Conservation (phyloP, 2,888 invertebrate species). For the Melinaea marsaeus region DNA sequence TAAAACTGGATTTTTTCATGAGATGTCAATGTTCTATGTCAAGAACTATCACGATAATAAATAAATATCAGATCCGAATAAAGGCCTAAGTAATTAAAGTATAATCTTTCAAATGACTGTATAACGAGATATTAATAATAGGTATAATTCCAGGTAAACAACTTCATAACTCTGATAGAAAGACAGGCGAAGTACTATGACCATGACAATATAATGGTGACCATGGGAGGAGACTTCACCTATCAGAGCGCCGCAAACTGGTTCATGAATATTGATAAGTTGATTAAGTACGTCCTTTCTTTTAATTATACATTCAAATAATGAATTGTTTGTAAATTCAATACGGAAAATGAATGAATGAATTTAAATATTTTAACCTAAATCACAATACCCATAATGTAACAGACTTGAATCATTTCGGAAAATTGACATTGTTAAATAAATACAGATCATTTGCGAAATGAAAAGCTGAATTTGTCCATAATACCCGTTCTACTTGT, state of each 20-base stretch:
- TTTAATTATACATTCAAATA: not conserved
- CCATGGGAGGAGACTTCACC: constrained; percentile 96
- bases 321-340: not conserved
- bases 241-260: constrained; percentile 89
- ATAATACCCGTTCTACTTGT: constrained; percentile 18
- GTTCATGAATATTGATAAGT: constrained; percentile 90
- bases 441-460: too few species aligned
- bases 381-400: too few species aligned
- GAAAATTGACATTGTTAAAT: too few species aligned
- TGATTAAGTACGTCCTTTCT: constrained; percentile 80
- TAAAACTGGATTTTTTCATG: too few species aligned
- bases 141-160: constrained; percentile 57
- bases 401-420: too few species aligned
- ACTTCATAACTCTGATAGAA: constrained; percentile 78
- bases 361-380: not conserved
- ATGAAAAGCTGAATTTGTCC: too few species aligned
- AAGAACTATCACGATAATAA: too few species aligned
- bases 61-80: not conserved
- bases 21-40: too few species aligned
- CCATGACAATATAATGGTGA: constrained; percentile 89
- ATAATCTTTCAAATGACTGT: not conserved
- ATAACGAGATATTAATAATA: not conserved
- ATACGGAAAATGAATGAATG: not conserved
- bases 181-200: constrained; percentile 82
- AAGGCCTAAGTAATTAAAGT: not conserved